Evolutionary conservation across 2,797 vertebrate species (phyloP).

Genomic region (Enteromius fasciolatus): DNA sequence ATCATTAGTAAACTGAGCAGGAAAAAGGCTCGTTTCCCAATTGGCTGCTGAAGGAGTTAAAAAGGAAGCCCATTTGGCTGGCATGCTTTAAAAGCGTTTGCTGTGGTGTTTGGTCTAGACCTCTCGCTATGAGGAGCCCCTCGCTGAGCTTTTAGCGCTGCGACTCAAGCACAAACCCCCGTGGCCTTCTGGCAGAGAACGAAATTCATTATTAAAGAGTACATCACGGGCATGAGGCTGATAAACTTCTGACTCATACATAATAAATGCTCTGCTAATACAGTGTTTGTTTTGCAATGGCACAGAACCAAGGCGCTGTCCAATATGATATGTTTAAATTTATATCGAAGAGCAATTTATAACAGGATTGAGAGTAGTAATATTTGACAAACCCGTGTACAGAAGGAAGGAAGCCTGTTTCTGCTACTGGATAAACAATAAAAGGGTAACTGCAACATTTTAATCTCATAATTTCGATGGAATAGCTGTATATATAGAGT

Average conservation of each 20-base stretch:
- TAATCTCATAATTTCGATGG: background rate
- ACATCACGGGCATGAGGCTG: conserved; percentile 25
- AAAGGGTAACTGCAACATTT: background rate
- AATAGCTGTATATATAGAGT: background rate
- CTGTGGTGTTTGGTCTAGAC: conserved; percentile 61
- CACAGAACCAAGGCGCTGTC: conserved; percentile 28
- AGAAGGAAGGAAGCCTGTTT: background rate
- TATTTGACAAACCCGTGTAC: background rate
- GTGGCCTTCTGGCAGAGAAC: conserved; percentile 54
- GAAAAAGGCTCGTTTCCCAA: conserved; percentile 68
- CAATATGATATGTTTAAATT: background rate
- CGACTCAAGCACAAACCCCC: conserved; percentile 53
- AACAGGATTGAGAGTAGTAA: conserved; percentile 1
- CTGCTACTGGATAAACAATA: background rate
- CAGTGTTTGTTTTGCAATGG: conserved; percentile 38
- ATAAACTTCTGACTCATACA: conserved; percentile 56
- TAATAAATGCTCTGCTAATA: conserved; percentile 49
- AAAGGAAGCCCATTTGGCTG: conserved; percentile 67
- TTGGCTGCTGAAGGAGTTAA: conserved; percentile 70
- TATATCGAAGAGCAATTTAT: conserved; percentile 26
- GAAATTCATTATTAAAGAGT: conserved; percentile 62
- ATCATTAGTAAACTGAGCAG: conserved; percentile 81
- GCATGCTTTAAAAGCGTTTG: conserved; percentile 59
- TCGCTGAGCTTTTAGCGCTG: conserved; percentile 60
- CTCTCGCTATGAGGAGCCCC: conserved; percentile 55